A percentile compares a stretch with the other conserved stretches of the same genome.
phyloP scores from a whole-genome alignment of 2,113 vertebrate genomes.

The Zingel zingel region DNA sequence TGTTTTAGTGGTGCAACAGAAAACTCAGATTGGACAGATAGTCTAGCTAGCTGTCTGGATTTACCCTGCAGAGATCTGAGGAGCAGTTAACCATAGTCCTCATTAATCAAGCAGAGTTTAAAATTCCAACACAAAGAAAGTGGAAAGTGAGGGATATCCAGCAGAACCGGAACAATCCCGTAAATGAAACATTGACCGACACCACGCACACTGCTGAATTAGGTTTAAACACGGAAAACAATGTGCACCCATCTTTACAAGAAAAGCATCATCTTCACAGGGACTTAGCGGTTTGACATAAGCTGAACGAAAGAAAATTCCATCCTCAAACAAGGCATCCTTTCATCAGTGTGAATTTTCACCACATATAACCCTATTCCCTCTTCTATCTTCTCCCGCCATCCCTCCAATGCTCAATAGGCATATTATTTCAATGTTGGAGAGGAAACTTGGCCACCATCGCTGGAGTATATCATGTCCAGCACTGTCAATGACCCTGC shows the following conservation, averaged over 20 bases:
- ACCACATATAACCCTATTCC: slow-evolving; percentile 28
- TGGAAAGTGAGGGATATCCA: no score
- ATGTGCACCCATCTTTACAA: background rate
- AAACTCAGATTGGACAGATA: no score
- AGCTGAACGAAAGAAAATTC: background rate
- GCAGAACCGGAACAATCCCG: no score
- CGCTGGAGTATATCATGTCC: slow-evolving; percentile 49
- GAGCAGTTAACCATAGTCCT: no score
- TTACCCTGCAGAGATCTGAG: no score
- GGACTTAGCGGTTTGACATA: background rate
- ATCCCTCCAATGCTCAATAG: slow-evolving; percentile 47
- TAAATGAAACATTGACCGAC: background rate
- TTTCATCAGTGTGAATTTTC: slow-evolving; percentile 57
- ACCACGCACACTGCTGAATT: background rate
- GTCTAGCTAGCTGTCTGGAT: no score
- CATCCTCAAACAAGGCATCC: slow-evolving; percentile 46
- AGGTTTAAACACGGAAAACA: background rate
- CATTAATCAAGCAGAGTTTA: no score
- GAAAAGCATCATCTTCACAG: slow-evolving; percentile 3
- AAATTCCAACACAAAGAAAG: no score
- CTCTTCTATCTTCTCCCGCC: slow-evolving; percentile 15
- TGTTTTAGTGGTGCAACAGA: no score
- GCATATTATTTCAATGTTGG: slow-evolving; percentile 58
- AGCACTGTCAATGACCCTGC: slow-evolving; percentile 61
- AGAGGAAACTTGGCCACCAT: slow-evolving; percentile 59